Percentiles rank a stretch among this genome's conserved stretches.
Conservation (phyloP, 2,888 invertebrate species). For the Anthrax anthrax region DNA sequence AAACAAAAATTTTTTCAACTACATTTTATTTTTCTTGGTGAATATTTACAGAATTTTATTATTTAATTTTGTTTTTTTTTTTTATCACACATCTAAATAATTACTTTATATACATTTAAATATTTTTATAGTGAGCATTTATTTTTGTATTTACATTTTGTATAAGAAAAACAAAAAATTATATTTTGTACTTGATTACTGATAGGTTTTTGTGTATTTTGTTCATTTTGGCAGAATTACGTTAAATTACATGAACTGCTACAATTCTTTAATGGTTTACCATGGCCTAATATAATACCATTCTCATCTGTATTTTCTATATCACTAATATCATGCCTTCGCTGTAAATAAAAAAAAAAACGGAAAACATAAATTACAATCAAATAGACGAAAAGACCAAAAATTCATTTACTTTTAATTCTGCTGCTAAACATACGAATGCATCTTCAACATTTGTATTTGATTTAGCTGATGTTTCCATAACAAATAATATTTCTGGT, state of each 20-base stretch:
- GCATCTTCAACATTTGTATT: conserved; percentile 83
- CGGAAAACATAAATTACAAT: not conserved
- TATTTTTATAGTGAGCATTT: no score
- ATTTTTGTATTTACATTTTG: no score
- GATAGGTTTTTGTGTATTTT: no score
- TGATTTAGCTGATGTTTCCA: conserved; percentile 84
- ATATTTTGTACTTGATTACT: no score
- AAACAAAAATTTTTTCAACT: no score
- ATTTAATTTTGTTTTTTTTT: no score
- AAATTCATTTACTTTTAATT: conserved; percentile 53
- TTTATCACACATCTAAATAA: no score
- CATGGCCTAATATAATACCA: conserved; percentile 54
- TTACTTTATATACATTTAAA: no score
- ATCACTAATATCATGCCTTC: conserved; percentile 53
- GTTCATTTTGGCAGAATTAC: no score
- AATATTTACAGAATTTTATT: no score
- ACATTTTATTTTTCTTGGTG: no score
- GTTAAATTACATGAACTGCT: conserved; percentile 42
- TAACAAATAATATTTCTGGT: conserved; percentile 71
- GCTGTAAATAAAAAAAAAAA: conserved; percentile 36
- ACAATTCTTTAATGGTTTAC: conserved; percentile 48
- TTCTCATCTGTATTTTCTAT: conserved; percentile 46
- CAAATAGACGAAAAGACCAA: not conserved
- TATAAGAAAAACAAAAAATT: no score
- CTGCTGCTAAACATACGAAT: conserved; percentile 71